phyloP scores from a whole-genome alignment of 2,797 vertebrate genomes.

The Sardinella longiceps region DNA sequence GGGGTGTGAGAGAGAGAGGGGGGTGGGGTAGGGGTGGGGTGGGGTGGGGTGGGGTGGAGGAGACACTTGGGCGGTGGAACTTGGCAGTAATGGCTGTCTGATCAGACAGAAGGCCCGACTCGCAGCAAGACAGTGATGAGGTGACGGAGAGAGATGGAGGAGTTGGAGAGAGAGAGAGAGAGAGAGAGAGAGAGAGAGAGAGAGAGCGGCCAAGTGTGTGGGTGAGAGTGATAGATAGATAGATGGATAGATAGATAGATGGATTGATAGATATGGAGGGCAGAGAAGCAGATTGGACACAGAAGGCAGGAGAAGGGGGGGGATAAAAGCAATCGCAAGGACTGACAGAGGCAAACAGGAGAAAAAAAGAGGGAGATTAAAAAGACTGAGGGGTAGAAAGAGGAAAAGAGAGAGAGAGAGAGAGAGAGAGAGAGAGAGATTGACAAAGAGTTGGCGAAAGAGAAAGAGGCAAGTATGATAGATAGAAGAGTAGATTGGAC shows the following conservation, averaged over 20 bases:
- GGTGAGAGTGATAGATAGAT: not conserved
- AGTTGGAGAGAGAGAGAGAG: not conserved
- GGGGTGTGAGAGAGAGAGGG: not conserved
- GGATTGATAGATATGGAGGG: not conserved
- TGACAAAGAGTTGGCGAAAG: not conserved
- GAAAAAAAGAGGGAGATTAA: not conserved
- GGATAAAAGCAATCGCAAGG: not conserved
- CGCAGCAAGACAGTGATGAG: not conserved
- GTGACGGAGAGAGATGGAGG: constrained; percentile 21
- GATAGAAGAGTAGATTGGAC: not conserved
- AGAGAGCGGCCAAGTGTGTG: not conserved
- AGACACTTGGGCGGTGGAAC: not conserved
- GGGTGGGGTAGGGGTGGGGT: not conserved
- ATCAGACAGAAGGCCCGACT: not conserved
- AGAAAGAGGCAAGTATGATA: not conserved
- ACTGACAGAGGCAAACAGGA: not conserved
- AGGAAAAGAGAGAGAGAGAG: not conserved
- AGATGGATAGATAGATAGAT: not conserved
- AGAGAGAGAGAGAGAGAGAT: not conserved
- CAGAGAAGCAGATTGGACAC: not conserved
- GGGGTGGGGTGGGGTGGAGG: not conserved
- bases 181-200: not conserved
- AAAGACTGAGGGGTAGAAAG: not conserved
- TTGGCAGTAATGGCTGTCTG: not conserved
- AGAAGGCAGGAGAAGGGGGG: not conserved